Evolutionary conservation across 2,113 vertebrate genomes (phyloP), one percentile per base, ranked within the genome.

Genomic region (Micromys minutus): DNA sequence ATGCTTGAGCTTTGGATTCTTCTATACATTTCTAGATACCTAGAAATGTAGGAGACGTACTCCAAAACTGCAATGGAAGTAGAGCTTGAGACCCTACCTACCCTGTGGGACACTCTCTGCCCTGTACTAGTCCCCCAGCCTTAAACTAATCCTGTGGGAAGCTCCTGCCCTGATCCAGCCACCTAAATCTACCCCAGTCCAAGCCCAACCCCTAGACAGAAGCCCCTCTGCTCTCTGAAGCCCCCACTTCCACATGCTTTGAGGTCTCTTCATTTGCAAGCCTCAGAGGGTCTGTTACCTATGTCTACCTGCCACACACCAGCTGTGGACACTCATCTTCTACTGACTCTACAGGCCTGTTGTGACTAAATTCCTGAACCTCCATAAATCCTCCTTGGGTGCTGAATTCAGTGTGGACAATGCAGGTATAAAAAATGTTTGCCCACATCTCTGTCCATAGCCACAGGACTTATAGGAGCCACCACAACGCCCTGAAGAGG

Each of bases 261-360:
- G 22, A 19, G 5, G 19, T 63, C 47, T 71, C 55, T 7, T 34
- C 21, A 21, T 10, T 39, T 17, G 19, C 0, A 1, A 81, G 65
- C 15, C 39, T 75, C 34, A 0, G 63, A 34, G 45, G 86, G 19
- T 31, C 63, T 34, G 22, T 5, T 10, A 13, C 15, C 21, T 29
- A 2, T 3, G 0, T 59, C 72, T 9, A 9, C 75, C 75, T 34
- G 16, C 34, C 55, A 69, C 52, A 81, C 34, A n/a, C 52, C 36
- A 36, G 11, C n/a, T 83, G 22, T n/a, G 47, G 80, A 59, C 13
- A 16, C 22, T 9, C 36, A 57, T 50, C 36, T 55, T 24, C 69
- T 34, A 16, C 8, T 2, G 5, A 42, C 74, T 13, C 59, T 34
- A 0, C 2, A 17, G 50, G 80, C 55, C 31, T 0, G 1, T 36